Base-by-base conservation (phyloP, 2,797 vertebrate genomes). In the Melanotaenia boesemani region DNA sequence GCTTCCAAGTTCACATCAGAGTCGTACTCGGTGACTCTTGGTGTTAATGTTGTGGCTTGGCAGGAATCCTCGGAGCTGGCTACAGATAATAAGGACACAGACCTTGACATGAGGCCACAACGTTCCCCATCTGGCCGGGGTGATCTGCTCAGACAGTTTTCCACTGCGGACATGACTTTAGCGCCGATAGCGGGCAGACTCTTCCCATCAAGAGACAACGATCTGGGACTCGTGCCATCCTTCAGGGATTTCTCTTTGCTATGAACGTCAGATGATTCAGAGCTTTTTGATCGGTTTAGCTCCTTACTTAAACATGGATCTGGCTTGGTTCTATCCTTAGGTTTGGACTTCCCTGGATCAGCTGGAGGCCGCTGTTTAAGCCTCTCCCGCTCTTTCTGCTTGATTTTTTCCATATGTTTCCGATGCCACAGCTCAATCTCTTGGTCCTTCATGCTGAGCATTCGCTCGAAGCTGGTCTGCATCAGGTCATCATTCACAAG, bases 341-440 rank as follows among this genome's bases (percentile, higher is more conserved):
- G 95, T 88, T 96, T 98, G 60, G 93, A 80, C 91, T 97, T 99
- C 37, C 82, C 94, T 3, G 94, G 86, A 37, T 99, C 98, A 10
- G 89, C 87, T 75, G 91, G 93, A 41, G 95, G 94, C 39, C 97
- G 93, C 81, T 97, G 98, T 85, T 95, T 97, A 48, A 99, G 95
- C 50, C 98, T 89, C 52, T 99, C 98, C 28, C 98, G 95, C 91
- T 99, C 98, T 77, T 99, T 99, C 72, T 99, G 98, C 77, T 99
- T 99, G 82, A 99, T 99, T 91, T 99, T 99, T 93, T 99, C 98
- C 86, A 99, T 94, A 79, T 99, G 98, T 71, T 99, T 99, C 70
- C 95, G 97, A 57, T 99, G 98, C 98, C 98, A 99, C 86, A 98
- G 97, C 87, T 99, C 98, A 75, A 99, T 99, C 91, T 99, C 98